These are phyloP conservation scores for Leptodactylus fallax DNA, from an alignment of 2,797 vertebrate genomes.

Conservation along the genomic window DNA sequence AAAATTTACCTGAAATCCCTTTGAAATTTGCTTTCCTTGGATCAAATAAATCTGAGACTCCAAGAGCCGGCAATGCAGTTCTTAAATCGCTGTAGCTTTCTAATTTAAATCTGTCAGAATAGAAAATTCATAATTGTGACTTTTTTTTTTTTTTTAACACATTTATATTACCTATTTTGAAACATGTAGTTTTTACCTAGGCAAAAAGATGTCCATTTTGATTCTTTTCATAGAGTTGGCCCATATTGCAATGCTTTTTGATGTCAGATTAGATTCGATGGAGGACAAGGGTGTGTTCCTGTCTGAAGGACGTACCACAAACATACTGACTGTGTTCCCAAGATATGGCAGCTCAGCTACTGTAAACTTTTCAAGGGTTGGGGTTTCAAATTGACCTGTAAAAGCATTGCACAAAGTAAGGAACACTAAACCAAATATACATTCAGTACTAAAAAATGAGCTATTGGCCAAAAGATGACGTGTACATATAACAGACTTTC, in stretches of 20 bases:
- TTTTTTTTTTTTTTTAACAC: background rate
- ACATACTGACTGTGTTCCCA: conserved; percentile 80
- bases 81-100: conserved; percentile 87
- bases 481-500: no score
- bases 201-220: conserved; percentile 89
- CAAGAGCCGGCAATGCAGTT: conserved; percentile 81
- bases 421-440: no score
- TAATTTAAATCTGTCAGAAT: conserved; percentile 84
- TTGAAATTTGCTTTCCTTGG: conserved; percentile 85
- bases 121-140: background rate
- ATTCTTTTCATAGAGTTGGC: conserved; percentile 79
- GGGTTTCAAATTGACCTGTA: conserved; percentile 85
- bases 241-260: conserved; percentile 81
- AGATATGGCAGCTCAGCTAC: conserved; percentile 85
- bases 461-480: no score
- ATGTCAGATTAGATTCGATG: conserved; percentile 81
- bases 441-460: no score
- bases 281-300: conserved; percentile 77
- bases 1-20: conserved; percentile 86
- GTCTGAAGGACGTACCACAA: conserved; percentile 84
- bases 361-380: conserved; percentile 77
- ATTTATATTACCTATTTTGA: background rate
- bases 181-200: conserved; percentile 77
- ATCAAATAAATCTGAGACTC: conserved; percentile 86
- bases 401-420: background rate